Conservation (phyloP, 2,888 invertebrate species). For the Melinaea menophilus region DNA sequence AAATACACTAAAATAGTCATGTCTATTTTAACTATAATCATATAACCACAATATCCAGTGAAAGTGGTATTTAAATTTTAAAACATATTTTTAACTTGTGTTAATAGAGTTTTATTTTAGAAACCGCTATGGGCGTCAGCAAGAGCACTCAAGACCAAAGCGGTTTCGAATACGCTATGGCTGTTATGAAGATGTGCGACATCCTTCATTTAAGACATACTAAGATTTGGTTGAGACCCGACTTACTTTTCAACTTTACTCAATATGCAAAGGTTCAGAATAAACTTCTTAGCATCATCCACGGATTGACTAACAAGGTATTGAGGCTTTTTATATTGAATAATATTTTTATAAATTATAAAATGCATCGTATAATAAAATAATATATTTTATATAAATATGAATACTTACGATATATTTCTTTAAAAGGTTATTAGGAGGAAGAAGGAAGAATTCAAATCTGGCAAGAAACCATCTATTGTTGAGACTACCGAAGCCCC, state of each 20-base stretch:
- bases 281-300: constrained; percentile 85
- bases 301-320: constrained; percentile 88
- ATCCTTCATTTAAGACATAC: constrained; percentile 90
- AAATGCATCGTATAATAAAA: not conserved
- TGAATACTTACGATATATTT: constrained; percentile 6
- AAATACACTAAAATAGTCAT: too few relatives aligned
- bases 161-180: constrained; percentile 91
- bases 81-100: not conserved
- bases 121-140: constrained; percentile 93
- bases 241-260: constrained; percentile 86
- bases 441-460: constrained; percentile 86
- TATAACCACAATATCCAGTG: too few relatives aligned
- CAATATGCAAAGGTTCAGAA: constrained; percentile 86
- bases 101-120: constrained; percentile 56
- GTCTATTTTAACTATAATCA: too few relatives aligned
- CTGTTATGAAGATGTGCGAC: constrained; percentile 94
- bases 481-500: constrained; percentile 43
- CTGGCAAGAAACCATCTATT: constrained; percentile 75
- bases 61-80: not conserved
- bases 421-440: constrained; percentile 78
- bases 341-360: too few relatives aligned
- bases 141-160: constrained; percentile 89
- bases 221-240: constrained; percentile 87
- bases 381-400: not conserved
- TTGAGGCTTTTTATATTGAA: not conserved